phyloP scores from a whole-genome alignment of 1,140 invertebrate genomes.

The Tenebrio molitor region DNA sequence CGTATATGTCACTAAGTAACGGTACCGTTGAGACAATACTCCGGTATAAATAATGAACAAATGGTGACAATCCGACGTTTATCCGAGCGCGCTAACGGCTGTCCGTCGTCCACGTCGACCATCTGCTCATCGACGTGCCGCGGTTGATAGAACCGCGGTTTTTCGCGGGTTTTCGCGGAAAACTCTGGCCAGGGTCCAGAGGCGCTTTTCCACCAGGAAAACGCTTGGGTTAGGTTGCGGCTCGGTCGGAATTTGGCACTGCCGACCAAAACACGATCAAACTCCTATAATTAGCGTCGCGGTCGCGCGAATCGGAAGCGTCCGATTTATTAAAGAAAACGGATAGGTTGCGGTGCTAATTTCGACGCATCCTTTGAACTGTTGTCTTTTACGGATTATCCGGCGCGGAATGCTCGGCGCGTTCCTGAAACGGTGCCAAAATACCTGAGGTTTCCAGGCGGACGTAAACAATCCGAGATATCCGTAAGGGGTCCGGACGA shows the following conservation, averaged over 20 bases:
- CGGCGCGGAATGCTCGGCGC: conserved; percentile 1
- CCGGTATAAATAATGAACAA: background rate
- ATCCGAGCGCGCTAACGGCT: background rate
- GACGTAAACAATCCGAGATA: conserved; percentile 20
- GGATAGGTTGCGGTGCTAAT: background rate
- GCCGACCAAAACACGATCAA: background rate
- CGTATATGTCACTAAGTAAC: conserved; percentile 4
- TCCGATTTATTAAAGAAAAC: background rate
- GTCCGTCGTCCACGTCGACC: background rate
- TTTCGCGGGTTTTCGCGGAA: too few relatives aligned
- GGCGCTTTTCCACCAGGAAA: too few relatives aligned
- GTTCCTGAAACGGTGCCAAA: conserved; percentile 47
- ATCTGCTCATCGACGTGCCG: background rate
- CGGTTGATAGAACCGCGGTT: too few relatives aligned
- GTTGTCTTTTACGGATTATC: conserved; percentile 1
- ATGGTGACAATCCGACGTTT: background rate
- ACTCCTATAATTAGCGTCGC: background rate
- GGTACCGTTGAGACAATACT: background rate
- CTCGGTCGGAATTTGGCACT: background rate
- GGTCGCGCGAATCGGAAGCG: background rate
- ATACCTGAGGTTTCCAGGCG: conserved; percentile 39
- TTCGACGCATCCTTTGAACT: conserved; percentile 1
- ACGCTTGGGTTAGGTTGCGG: background rate
- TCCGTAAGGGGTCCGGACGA: background rate
- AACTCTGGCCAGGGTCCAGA: too few relatives aligned